These are phyloP conservation scores for Panthera uncia DNA, from an alignment of 2,113 vertebrate species.

Conservation along the genomic window DNA sequence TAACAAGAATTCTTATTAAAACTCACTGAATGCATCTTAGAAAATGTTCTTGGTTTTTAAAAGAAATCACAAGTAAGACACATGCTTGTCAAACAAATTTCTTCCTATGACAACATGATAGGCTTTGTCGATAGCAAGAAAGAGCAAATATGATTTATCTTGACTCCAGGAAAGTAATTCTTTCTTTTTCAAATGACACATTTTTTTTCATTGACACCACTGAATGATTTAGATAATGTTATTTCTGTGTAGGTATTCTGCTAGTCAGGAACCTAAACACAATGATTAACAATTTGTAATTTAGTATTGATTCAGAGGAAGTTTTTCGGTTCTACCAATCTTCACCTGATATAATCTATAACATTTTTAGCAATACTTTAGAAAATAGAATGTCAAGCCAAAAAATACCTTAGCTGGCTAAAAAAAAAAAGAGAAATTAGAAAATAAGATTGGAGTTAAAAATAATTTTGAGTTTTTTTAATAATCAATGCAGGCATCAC, in stretches of 20 bases:
- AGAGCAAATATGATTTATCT: constrained; percentile 28
- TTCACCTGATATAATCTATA: not conserved
- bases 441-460: not conserved
- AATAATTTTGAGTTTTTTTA: not conserved
- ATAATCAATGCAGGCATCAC: not conserved
- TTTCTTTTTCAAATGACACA: not conserved
- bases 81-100: constrained; percentile 53
- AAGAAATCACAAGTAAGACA: constrained; percentile 7
- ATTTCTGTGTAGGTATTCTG: not conserved
- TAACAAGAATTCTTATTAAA: constrained; percentile 10
- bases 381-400: constrained; percentile 33
- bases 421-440: not conserved
- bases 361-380: not conserved
- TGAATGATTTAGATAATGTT: constrained; percentile 28
- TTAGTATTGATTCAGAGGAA: not conserved
- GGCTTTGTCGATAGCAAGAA: not conserved
- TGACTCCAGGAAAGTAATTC: not conserved
- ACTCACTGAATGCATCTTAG: not conserved
- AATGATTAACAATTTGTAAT: constrained; percentile 33
- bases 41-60: not conserved
- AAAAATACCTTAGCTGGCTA: not conserved
- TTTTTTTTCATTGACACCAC: not conserved
- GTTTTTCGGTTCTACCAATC: not conserved
- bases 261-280: constrained; percentile 2
- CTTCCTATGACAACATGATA: constrained; percentile 28